Evolutionary conservation across 2,113 vertebrate genomes (phyloP), one percentile per base, ranked within the genome.

Genomic region (Poicephalus gulielmi): DNA sequence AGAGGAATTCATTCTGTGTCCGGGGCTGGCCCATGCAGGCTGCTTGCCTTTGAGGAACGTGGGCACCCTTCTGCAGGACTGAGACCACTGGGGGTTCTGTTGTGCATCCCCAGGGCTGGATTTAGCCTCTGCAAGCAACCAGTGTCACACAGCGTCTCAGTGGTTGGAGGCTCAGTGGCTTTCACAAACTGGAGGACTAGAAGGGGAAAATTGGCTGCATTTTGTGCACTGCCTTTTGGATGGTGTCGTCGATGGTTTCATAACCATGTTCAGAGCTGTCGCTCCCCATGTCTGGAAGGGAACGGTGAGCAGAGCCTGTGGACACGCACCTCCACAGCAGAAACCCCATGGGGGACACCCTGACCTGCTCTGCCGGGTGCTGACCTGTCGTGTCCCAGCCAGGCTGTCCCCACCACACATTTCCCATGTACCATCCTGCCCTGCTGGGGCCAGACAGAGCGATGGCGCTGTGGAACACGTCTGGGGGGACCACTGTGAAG

Each of bases 211-310:
- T 2, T 18, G 71, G 64, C 44, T 98, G 85, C 12, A 88, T 77
- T 12, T 17, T 86, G 39, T 74, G 89, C 57, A 97, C 25, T 33
- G 95, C 75, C 57, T 94, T 94, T n/a, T 6, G 39, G 13, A 97
- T 23, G 5, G 13, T 2, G 9, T 88, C 97, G 1, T 96, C 64
- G 27, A 99, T 8, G 16, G 75, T 80, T 95, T 99, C 98, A 0
- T 99, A 99, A 82, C 98, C 98, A 0, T 98, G 98, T 3, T 97
- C 89, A 13, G 46, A 11, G 0, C 10, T 22, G 33, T 68, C 2
- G 1, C 27, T 78, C 39, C 37, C 9, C 1, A 2, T 14, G 18
- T 33, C 93, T 90, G 73, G 37, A 94, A 86, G 20, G 37, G 70
- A 87, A 76, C 18, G 35, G 37, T 31, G 25, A 44, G 18, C 50